Evolutionary conservation across 2,888 invertebrate genomes (phyloP), one percentile per base, ranked within the genome.

Genomic region (Leptopilina syphax): DNA sequence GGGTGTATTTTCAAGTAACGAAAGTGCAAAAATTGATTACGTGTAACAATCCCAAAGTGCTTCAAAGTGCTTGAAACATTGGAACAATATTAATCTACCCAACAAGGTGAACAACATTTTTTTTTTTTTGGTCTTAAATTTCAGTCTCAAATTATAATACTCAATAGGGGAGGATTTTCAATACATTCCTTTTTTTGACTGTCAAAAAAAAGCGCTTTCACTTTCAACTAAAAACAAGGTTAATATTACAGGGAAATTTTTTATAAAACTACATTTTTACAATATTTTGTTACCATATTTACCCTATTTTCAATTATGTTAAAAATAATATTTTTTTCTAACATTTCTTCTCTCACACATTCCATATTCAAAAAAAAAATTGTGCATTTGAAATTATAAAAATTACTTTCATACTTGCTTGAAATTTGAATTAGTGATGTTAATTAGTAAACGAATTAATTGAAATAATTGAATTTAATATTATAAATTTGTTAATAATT

Each of bases 1-100:
- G 13, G n/a, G 10, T 5, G n/a, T 41, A 5, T 8, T 44, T 44
- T 13, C n/a, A 8, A n/a, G 34, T n/a, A 57, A 70, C 13, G 9
- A 57, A 18, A 57, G 73, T 73, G 73, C 54, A 73, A 27, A 73
- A 34, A 34, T 34, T 34, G 34, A 57, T 54, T 73, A 73, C 73
- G 73, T 57, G 73, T 34, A 3, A 57, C 34, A n/a, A 73, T 34
- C 27, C 57, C 34, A 73, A 73, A 73, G 57, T 73, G 73, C 73
- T 73, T 57, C n/a, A 41, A 66, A 73, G 73, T 54, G 73, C 57
- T 34, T 65, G 41, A 65, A 65, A 27, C 65, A 27, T 27, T 65
- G 65, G 70, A 70, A 82, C 63, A 18, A 18, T 73, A 78, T 70
- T 34, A 66, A 27, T 76, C 63, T 77, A 70, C 66, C 73, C 24